Conservation (phyloP, 2,888 invertebrate species). For the Seladonia tumulorum region DNA sequence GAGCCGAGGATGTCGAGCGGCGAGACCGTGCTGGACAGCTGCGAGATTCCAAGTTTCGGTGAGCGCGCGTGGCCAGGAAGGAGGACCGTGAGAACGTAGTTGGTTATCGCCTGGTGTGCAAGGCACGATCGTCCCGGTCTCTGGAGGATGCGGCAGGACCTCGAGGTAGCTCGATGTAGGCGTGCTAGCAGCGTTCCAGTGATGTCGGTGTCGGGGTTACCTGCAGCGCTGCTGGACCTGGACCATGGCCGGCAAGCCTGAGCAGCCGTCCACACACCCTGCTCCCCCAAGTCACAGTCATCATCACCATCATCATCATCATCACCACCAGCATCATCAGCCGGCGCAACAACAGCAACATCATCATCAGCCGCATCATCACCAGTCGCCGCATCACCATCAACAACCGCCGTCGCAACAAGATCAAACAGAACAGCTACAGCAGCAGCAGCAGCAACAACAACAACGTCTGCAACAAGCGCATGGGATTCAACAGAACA, state of each 20-base stretch:
- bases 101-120: slow-evolving; percentile 54
- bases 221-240: slow-evolving; percentile 83
- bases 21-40: slow-evolving; percentile 56
- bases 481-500: slow-evolving; percentile 83
- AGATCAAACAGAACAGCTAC: slow-evolving; percentile 53
- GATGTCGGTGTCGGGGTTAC: slow-evolving; percentile 87
- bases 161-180: slow-evolving; percentile 79
- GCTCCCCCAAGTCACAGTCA: slow-evolving; percentile 81
- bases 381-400: slow-evolving; percentile 62
- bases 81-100: slow-evolving; percentile 48
- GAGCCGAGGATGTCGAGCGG: slow-evolving; percentile 68
- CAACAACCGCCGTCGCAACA: slow-evolving; percentile 62
- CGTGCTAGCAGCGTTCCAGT: slow-evolving; percentile 86
- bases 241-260: slow-evolving; percentile 92
- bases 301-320: slow-evolving; percentile 72
- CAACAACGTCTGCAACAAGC: slow-evolving; percentile 64
- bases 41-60: slow-evolving; percentile 44
- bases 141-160: slow-evolving; percentile 83
- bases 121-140: slow-evolving; percentile 60
- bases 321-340: slow-evolving; percentile 62
- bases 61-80: slow-evolving; percentile 48
- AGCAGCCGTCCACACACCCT: slow-evolving; percentile 86
- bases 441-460: slow-evolving; percentile 63
- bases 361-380: slow-evolving; percentile 30
- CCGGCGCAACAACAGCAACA: slow-evolving; percentile 63